Percentiles rank a stretch among this genome's conserved stretches.
Conservation (phyloP, 2,113 vertebrate genomes). For the Panthera uncia region DNA sequence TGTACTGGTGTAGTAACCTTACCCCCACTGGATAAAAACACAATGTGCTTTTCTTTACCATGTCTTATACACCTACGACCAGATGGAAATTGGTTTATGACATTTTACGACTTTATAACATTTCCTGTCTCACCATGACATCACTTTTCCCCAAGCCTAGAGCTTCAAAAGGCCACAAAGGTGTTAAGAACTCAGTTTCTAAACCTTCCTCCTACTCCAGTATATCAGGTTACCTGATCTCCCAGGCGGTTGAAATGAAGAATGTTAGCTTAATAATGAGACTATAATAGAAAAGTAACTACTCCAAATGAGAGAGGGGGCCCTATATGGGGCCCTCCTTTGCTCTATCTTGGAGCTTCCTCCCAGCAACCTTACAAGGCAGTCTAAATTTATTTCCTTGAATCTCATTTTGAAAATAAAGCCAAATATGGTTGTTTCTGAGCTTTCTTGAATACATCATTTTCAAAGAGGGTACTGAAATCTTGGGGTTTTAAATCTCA, state of each 20-base stretch:
- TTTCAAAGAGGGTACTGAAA: constrained; percentile 26
- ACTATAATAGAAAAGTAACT: neutral
- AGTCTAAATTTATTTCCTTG: constrained; percentile 10
- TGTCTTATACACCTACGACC: constrained; percentile 25
- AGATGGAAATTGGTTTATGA: constrained; percentile 66
- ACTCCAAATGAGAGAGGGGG: neutral
- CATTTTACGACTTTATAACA: constrained; percentile 63
- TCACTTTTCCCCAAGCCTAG: constrained; percentile 51
- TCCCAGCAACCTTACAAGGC: neutral
- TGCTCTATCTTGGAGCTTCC: neutral
- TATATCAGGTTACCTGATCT: neutral
- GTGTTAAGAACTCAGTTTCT: constrained; percentile 68
- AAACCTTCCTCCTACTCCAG: constrained; percentile 7
- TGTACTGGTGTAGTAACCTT: neutral
- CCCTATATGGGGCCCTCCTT: neutral
- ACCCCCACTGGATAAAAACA: neutral
- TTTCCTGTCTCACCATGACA: constrained; percentile 72
- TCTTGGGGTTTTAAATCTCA: constrained; percentile 9
- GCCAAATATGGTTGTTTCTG: neutral
- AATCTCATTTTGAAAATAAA: constrained; percentile 41
- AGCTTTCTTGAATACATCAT: neutral
- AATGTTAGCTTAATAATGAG: constrained; percentile 1
- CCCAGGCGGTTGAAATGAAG: constrained; percentile 8
- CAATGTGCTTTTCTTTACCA: constrained; percentile 52
- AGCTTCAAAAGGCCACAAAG: constrained; percentile 64